Conservation (phyloP, 2,888 invertebrate species). For the Eilema depressum region DNA sequence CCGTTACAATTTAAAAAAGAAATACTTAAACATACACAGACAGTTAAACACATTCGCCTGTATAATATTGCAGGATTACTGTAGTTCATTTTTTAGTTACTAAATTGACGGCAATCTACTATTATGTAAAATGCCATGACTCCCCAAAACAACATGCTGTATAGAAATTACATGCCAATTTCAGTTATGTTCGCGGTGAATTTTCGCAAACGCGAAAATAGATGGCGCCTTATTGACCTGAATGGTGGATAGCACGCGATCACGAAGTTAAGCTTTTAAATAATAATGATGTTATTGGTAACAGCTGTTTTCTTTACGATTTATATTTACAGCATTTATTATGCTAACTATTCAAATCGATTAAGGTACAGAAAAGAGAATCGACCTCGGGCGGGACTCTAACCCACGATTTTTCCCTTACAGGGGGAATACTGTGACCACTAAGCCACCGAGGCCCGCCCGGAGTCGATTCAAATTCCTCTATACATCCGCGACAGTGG, state of each 20-base stretch:
- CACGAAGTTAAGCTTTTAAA: slow-evolving; percentile 38
- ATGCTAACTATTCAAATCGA: too few relatives aligned
- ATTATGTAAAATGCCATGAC: neutral
- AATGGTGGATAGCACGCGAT: slow-evolving; percentile 42
- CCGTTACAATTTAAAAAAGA: too few relatives aligned
- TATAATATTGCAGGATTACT: neutral
- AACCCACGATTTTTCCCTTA: too few relatives aligned
- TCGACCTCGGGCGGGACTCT: too few relatives aligned
- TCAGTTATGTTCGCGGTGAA: slow-evolving; percentile 25
- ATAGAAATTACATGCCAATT: slow-evolving; percentile 31
- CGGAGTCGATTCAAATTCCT: too few relatives aligned
- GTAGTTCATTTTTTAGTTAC: neutral
- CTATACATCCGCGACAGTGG: too few relatives aligned
- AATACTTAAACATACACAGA: too few relatives aligned
- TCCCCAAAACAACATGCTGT: slow-evolving; percentile 16
- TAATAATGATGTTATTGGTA: slow-evolving; percentile 24
- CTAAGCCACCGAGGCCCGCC: too few relatives aligned
- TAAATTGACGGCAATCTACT: neutral
- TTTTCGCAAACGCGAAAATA: slow-evolving; percentile 36
- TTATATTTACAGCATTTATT: too few relatives aligned
- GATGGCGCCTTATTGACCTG: slow-evolving; percentile 18
- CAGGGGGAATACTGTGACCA: too few relatives aligned
- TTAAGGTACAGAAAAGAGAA: too few relatives aligned
- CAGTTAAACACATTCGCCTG: neutral
- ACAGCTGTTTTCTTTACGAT: slow-evolving; percentile 19